Evolutionary conservation across 1,140 invertebrate genomes (phyloP).

Genomic region (Macrocentrus cingulum): DNA sequence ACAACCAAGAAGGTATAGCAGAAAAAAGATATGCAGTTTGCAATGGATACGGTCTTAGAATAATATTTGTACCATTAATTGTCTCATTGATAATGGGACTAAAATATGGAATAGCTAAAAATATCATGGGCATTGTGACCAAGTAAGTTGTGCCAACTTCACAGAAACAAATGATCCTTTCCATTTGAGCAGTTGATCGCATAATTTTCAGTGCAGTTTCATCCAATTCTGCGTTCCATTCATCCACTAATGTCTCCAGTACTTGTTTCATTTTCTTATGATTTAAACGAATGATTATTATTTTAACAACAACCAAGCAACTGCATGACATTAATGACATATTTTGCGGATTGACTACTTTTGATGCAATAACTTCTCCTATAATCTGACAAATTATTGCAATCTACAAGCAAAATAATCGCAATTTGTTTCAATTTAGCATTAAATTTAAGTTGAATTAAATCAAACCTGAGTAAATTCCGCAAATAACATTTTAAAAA

Average conservation of each 20-base stretch:
- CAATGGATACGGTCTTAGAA: conserved; percentile 17
- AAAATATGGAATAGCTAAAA: conserved; percentile 11
- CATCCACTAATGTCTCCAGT: conserved; percentile 1
- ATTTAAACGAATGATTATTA: conserved; percentile 6
- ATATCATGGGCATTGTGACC: neutral
- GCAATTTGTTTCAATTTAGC: neutral
- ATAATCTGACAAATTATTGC: neutral
- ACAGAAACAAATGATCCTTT: neutral
- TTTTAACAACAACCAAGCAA: conserved; percentile 1
- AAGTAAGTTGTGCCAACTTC: conserved; percentile 21
- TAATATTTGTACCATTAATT: neutral
- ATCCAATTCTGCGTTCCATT: neutral
- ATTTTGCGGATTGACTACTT: neutral
- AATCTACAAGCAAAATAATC: neutral
- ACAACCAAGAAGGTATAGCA: neutral
- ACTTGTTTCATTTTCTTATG: neutral
- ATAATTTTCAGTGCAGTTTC: neutral
- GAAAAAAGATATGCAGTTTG: conserved; percentile 20
- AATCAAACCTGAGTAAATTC: too few species aligned
- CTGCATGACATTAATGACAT: neutral
- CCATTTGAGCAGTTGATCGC: neutral
- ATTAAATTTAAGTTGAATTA: too few species aligned
- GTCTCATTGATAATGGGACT: neutral
- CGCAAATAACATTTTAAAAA: too few species aligned
- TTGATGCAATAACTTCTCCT: neutral